Base-by-base conservation (phyloP, 2,888 invertebrate genomes). In the Theretra japonica region DNA sequence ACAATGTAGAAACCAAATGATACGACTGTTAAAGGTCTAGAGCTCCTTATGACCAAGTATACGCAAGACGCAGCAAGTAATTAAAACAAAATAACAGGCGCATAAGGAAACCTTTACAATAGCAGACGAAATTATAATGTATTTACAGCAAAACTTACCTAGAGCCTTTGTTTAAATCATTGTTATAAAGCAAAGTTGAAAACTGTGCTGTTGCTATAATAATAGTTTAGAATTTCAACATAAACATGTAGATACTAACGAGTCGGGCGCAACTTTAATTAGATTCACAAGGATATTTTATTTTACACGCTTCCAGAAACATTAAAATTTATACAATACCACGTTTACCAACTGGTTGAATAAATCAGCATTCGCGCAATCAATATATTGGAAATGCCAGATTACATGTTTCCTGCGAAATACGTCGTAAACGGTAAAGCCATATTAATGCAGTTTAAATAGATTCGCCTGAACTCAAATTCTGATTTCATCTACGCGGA, bases 61-160 rank as follows among this genome's bases (percentile, higher is more conserved):
- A 23, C 1, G 48, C 65, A 65, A 48, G 41, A 48, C 17, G 23
- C 48, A 48, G 33, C 41, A 41, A 23, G 17, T 17, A 23, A 0
- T 48, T 15, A 17, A 48, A 5, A 3, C 23, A 65, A 48, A 48
- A 17, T 48, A 65, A 23, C 65, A 65, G 65, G 65, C 65, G 65
- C 48, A 41, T 33, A 2, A 48, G 25, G 23, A 58, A 58, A 28
- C 41, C 17, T 8, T 65, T 41, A 48, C 41, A 65, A 17, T 23
- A 23, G 4, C 48, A 65, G 4, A 5, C 11, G 21, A 62, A 59
- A 41, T 21, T 41, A 41, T 21, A 33, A 41, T 21, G 0, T 33
- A n/a, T 33, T 33, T 33, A 62, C 62, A 21, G 62, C 21, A 62
- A 62, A 41, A 41, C 15, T 0, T 41, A 11, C 11, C 15, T 41